Evolutionary conservation across 1,140 invertebrate species (phyloP).

Genomic region (Rhyzopertha dominica): DNA sequence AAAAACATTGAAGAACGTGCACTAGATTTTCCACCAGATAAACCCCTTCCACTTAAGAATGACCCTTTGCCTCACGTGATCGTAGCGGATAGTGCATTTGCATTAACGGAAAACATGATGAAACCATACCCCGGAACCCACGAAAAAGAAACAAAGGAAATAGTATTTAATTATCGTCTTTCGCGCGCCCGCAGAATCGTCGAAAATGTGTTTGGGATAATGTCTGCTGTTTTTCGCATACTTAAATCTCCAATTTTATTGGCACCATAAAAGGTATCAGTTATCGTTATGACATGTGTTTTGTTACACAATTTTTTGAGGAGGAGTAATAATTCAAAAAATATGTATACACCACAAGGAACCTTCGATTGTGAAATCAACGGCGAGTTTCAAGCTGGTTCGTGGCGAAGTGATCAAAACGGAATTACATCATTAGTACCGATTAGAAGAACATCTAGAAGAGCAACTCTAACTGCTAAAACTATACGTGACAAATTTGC

Average conservation of each 20-base stretch:
- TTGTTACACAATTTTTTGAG: conserved; percentile 17
- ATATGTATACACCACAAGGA: conserved; percentile 7
- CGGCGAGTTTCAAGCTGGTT: conserved; percentile 6
- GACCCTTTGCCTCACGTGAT: not conserved
- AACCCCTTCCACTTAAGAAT: not conserved
- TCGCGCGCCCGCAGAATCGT: conserved; percentile 4
- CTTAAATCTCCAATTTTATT: conserved; percentile 3
- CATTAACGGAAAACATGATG: conserved; percentile 40
- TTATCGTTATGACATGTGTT: not conserved
- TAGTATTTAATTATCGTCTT: conserved; percentile 12
- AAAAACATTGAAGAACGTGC: conserved; percentile 24
- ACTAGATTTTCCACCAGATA: conserved; percentile 25
- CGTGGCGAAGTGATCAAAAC: conserved; percentile 7
- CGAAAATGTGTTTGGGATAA: conserved; percentile 14
- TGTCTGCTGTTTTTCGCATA: conserved; percentile 6
- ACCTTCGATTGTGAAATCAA: conserved; percentile 13
- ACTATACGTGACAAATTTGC: conserved; percentile 23
- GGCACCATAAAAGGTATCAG: not conserved
- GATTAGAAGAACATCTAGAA: too few relatives aligned
- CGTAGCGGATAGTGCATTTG: conserved; percentile 29
- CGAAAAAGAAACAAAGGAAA: conserved; percentile 14
- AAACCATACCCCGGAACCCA: conserved; percentile 40
- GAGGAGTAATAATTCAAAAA: conserved; percentile 7
- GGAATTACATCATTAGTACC: too few relatives aligned
- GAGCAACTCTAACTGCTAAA: conserved; percentile 16